Evolutionary conservation across 2,113 vertebrate species (phyloP).

Genomic region (Struthidea cinerea): DNA sequence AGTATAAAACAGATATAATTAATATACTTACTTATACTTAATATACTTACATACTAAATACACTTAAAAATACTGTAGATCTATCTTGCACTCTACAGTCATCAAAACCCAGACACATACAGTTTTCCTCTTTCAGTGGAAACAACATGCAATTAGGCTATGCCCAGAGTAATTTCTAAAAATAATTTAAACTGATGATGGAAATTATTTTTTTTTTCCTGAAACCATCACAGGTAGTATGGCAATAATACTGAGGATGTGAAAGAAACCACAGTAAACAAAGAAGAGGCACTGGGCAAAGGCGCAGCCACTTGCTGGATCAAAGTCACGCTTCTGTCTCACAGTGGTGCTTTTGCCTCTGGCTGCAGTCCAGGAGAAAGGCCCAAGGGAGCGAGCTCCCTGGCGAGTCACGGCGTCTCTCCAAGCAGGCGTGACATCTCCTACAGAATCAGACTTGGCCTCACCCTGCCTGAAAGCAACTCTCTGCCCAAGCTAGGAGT

Average conservation of each 20-base stretch:
- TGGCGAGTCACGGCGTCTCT: slow-evolving; percentile 70
- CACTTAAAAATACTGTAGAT: not conserved
- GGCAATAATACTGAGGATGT: not conserved
- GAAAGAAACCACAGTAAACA: not conserved
- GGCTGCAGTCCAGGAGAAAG: slow-evolving; percentile 11
- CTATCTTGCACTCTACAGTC: not conserved
- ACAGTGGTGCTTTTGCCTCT: not conserved
- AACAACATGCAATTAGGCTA: not conserved
- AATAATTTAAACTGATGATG: not conserved
- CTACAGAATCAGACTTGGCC: slow-evolving; percentile 30
- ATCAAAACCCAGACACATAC: not conserved
- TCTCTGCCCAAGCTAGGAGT: slow-evolving; percentile 67
- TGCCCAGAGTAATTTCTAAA: not conserved
- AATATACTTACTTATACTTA: not conserved
- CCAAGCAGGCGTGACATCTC: slow-evolving; percentile 57
- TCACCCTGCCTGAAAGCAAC: slow-evolving; percentile 66
- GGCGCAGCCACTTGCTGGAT: not conserved
- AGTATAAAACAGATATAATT: not conserved
- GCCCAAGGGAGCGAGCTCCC: not conserved
- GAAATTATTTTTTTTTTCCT: not conserved
- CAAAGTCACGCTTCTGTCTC: not conserved
- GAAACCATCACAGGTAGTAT: not conserved
- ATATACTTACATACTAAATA: no score
- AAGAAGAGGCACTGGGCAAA: not conserved
- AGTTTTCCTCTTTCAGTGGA: not conserved